A percentile compares a stretch with the other conserved stretches of the same genome.
These are phyloP conservation scores for Mirounga angustirostris DNA, from an alignment of 2,113 vertebrate species.

Conservation along the genomic window DNA sequence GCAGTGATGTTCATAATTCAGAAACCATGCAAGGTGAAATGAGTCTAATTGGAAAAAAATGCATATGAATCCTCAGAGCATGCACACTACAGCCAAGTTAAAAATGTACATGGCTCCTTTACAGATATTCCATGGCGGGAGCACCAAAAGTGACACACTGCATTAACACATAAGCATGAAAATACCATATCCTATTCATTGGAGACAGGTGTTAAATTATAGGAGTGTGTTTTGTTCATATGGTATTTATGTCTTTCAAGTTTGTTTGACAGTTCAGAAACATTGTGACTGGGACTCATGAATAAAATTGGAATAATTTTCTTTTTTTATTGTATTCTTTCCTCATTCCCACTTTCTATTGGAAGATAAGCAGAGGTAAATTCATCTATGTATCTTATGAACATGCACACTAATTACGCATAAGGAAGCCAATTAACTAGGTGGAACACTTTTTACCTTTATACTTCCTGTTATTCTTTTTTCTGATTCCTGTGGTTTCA, in stretches of 20 bases:
- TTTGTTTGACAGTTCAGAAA: conserved; percentile 67
- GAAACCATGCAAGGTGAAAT: conserved; percentile 3
- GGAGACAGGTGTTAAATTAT: conserved; percentile 68
- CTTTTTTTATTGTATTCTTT: background rate
- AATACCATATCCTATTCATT: conserved; percentile 51
- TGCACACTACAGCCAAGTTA: background rate
- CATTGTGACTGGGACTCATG: background rate
- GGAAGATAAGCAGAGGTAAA: conserved; percentile 16
- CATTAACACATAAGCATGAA: conserved; percentile 14
- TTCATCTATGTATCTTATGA: background rate
- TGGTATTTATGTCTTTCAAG: conserved; percentile 66
- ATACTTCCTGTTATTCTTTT: background rate
- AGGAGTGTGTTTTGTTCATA: conserved; percentile 55
- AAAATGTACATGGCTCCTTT: background rate
- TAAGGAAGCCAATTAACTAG: background rate
- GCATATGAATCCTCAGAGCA: background rate
- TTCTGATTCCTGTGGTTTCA: background rate
- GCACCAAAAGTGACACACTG: conserved; percentile 13
- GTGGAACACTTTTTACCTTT: conserved; percentile 24
- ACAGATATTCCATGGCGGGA: background rate
- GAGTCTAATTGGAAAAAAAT: background rate
- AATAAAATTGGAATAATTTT: conserved; percentile 19
- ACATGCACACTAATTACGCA: background rate
- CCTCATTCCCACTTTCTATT: background rate
- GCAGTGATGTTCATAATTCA: conserved; percentile 19